Base-by-base conservation (phyloP, 2,797 vertebrate genomes). In the Gymnoscopelus microlampas region DNA sequence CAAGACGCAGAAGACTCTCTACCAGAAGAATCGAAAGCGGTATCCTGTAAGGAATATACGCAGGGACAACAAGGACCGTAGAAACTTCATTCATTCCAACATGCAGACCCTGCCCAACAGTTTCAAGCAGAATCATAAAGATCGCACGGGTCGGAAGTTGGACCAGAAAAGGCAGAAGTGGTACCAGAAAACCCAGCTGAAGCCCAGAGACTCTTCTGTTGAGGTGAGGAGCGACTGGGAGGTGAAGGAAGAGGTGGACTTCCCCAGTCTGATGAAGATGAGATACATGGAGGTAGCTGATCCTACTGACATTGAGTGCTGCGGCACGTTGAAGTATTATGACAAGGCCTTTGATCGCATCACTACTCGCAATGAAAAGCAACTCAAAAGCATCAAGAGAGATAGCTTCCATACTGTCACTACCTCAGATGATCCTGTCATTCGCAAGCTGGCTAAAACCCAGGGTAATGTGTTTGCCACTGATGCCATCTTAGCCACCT, bases 241-340 rank as follows among this genome's bases (percentile, higher is more conserved):
- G 83, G 98, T 99, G 68, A 99, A 99, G 68, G 98, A 99, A 77
- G 98, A 99, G 84, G 99, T 99, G 98, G 98, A 99, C 86, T 99
- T 99, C 83, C 97, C 98, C 70, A 89, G 97, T 19, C 86, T 99
- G 67, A 98, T 98, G 96, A 99, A 99, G 90, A 99, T 99, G 98
- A 95, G 97, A 88, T 99, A 99, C 91, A 93, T 97, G 91, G 98
- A 99, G 72, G 98, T 99, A 67, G 94, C 95, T 0, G 98, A 99
- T 72, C 98, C 98, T 0, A 53, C 87, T 1, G 98, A 99, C 89
- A 97, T 99, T 0, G 98, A 99, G 91, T 97, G 95, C 85, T 99
- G 96, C 1, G 98, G 98, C 0, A 96, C 93, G 3, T 79, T 99
- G 3, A 97, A 98, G 77, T 81, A 96, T 86, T 98, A 99, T 0